These are phyloP conservation scores for Beris morrisii DNA, from an alignment of 2,888 invertebrate species.

Conservation along the genomic window DNA sequence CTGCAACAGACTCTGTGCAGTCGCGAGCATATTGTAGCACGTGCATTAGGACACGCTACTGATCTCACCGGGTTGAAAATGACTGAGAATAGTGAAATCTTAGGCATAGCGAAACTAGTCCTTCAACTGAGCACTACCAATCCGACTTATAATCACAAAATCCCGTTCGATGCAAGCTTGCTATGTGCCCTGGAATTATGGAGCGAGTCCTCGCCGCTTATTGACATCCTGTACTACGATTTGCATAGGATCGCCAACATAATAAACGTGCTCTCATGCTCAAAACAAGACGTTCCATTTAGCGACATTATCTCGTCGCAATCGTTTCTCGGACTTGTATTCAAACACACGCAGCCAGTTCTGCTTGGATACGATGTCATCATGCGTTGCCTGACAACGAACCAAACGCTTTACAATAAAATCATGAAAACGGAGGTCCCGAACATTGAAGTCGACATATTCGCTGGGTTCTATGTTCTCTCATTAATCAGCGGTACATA, in stretches of 20 bases:
- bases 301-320: constrained; percentile 11
- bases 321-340: constrained; percentile 28
- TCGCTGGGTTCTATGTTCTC: constrained; percentile 49
- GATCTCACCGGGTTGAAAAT: not conserved
- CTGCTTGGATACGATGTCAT: constrained; percentile 46
- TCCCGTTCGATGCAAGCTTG: not conserved
- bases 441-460: constrained; percentile 47
- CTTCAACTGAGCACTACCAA: constrained; percentile 14
- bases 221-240: constrained; percentile 23
- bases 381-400: constrained; percentile 45
- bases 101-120: constrained; percentile 23
- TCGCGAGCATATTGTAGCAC: constrained; percentile 21
- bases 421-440: constrained; percentile 40
- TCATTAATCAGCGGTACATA: constrained; percentile 48
- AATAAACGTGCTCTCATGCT: constrained; percentile 23
- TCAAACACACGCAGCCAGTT: constrained; percentile 37
- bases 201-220: constrained; percentile 2
- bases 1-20: constrained; percentile 14
- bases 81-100: constrained; percentile 3
- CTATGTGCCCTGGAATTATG: not conserved
- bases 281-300: constrained; percentile 9
- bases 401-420: constrained; percentile 40
- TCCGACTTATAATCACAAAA: constrained; percentile 7
- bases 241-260: constrained; percentile 24
- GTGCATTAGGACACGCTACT: not conserved